These are phyloP conservation scores for Eudyptes chrysolophus DNA, from an alignment of 2,113 vertebrate genomes.

Conservation along the genomic window DNA sequence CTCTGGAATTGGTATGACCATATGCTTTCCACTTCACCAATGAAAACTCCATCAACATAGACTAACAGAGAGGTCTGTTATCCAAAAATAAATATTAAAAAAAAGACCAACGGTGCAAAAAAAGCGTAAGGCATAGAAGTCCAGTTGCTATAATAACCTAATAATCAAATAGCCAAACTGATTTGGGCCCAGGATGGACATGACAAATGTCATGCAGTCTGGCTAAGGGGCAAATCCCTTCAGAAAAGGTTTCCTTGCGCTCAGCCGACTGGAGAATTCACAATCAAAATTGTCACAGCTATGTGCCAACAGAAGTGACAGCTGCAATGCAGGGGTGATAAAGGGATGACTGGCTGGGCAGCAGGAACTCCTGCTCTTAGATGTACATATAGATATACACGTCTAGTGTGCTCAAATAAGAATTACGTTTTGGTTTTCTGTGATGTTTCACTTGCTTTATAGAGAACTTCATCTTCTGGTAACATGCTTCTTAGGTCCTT, in stretches of 20 bases:
- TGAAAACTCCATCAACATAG: neutral
- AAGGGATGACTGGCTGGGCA: neutral
- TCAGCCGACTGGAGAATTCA: neutral
- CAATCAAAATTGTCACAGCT: neutral
- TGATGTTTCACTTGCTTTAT: neutral
- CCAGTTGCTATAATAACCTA: neutral
- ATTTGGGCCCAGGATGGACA: neutral
- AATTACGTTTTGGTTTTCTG: neutral
- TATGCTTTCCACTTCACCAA: neutral
- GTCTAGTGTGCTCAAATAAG: neutral
- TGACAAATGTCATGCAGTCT: neutral
- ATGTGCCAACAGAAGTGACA: neutral
- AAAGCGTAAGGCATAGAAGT: neutral
- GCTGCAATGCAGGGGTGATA: neutral
- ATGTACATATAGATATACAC: neutral
- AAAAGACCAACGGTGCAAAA: neutral
- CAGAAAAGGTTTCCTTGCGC: neutral
- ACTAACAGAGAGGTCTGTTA: neutral
- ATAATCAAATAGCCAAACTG: neutral
- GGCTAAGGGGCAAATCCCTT: neutral
- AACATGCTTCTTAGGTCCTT: neutral
- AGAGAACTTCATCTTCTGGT: neutral
- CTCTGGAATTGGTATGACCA: neutral
- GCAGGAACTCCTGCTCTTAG: neutral
- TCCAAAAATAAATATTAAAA: neutral